Evolutionary conservation across 1,140 invertebrate species (phyloP).

Genomic region (Contarinia nasturtii): DNA sequence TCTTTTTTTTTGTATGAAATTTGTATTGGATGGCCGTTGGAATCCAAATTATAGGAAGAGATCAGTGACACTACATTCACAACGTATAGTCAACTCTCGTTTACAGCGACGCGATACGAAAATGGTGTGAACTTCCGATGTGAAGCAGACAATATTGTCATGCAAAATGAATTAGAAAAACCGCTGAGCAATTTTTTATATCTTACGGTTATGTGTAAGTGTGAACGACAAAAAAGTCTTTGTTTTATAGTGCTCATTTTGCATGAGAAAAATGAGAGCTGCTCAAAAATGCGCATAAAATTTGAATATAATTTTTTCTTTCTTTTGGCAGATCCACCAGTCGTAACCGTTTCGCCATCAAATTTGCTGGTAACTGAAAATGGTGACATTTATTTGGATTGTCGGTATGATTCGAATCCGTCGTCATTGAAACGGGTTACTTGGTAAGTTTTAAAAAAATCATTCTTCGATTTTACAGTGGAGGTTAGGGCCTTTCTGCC

Average conservation of each 20-base stretch:
- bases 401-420: slow-evolving; percentile 67
- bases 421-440: slow-evolving; percentile 46
- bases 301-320: slow-evolving; percentile 2
- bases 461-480: neutral
- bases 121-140: slow-evolving; percentile 62
- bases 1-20: slow-evolving; percentile 14
- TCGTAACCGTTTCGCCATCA: slow-evolving; percentile 46
- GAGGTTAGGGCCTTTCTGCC: too few relatives aligned
- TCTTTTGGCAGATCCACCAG: slow-evolving; percentile 52
- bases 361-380: slow-evolving; percentile 64
- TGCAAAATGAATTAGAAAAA: slow-evolving; percentile 43
- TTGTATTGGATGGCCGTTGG: too few relatives aligned
- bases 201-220: slow-evolving; percentile 68
- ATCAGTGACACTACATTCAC: slow-evolving; percentile 49
- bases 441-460: slow-evolving; percentile 45
- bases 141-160: slow-evolving; percentile 62
- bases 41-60: slow-evolving; percentile 29
- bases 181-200: slow-evolving; percentile 44
- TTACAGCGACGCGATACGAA: slow-evolving; percentile 61
- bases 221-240: neutral
- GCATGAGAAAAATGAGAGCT: neutral
- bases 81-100: slow-evolving; percentile 53
- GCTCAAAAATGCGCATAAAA: neutral
- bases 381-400: slow-evolving; percentile 49
- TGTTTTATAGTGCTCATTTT: neutral